Conservation (phyloP, 1,140 invertebrate species). For the Drosophila orosa region DNA sequence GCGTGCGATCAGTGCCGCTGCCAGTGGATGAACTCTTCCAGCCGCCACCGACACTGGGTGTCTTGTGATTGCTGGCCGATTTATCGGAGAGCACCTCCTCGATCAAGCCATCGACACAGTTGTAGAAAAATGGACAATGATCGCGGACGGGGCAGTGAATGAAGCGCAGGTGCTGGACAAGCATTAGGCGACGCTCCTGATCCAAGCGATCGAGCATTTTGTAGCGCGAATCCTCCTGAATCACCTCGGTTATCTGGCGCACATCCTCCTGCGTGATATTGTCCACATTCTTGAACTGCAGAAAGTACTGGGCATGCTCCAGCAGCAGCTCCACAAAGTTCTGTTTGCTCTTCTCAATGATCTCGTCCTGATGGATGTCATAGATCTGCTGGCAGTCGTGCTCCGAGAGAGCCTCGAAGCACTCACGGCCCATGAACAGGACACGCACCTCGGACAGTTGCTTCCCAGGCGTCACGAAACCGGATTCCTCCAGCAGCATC, state of each 20-base stretch:
- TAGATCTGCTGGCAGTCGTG: conserved; percentile 97
- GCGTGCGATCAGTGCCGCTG: conserved; percentile 87
- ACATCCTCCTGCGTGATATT: conserved; percentile 97
- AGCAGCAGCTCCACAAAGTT: conserved; percentile 97
- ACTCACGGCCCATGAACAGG: conserved; percentile 97
- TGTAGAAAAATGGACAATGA: conserved; percentile 95
- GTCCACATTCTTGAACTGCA: conserved; percentile 95
- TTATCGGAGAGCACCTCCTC: conserved; percentile 90
- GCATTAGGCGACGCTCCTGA: conserved; percentile 96
- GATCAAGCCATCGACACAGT: conserved; percentile 95
- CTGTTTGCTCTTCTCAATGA: conserved; percentile 95
- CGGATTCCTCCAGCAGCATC: conserved; percentile 95
- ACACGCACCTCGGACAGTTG: conserved; percentile 95
- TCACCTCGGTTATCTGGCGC: conserved; percentile 95
- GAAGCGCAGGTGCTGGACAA: conserved; percentile 97
- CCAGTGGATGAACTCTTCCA: conserved; percentile 57
- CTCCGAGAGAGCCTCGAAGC: conserved; percentile 95
- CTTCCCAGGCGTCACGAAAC: conserved; percentile 97
- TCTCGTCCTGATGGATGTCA: conserved; percentile 96
- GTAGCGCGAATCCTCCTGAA: conserved; percentile 97
- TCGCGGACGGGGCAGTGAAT: conserved; percentile 97
- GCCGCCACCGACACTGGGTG: conserved; percentile 84
- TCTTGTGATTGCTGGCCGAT: conserved; percentile 84
- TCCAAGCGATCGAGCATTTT: conserved; percentile 96
- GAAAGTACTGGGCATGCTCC: conserved; percentile 97